Conservation (phyloP, 2,888 invertebrate genomes). For the Scaptomyza tumidula region DNA sequence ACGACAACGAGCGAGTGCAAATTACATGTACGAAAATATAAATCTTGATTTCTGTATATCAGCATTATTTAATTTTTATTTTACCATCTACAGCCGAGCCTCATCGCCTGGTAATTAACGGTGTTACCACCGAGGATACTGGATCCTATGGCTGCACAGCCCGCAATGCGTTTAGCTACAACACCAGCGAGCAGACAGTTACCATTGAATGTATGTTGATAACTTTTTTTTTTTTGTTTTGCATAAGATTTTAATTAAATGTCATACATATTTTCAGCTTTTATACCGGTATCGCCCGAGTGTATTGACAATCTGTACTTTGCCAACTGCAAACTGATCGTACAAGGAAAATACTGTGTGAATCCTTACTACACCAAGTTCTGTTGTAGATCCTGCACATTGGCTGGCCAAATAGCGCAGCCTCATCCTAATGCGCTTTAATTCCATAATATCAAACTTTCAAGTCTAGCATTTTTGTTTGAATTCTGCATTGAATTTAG, state of each 20-base stretch:
- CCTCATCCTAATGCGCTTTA: constrained; percentile 82
- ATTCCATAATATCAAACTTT: constrained; percentile 54
- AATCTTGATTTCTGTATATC: not conserved
- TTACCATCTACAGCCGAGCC: constrained; percentile 85
- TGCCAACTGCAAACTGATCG: constrained; percentile 95
- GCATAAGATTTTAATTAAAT: not conserved
- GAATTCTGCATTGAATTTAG: constrained; percentile 61
- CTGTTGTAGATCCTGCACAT: constrained; percentile 96
- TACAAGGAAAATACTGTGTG: constrained; percentile 92
- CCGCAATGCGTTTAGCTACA: constrained; percentile 89
- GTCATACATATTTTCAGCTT: constrained; percentile 64
- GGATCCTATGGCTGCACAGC: constrained; percentile 94
- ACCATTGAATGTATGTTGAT: constrained; percentile 89
- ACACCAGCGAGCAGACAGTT: constrained; percentile 88
- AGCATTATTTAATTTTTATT: not conserved
- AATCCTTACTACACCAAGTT: constrained; percentile 96
- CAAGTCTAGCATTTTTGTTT: constrained; percentile 55
- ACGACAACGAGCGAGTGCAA: constrained; percentile 86
- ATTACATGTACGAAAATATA: constrained; percentile 87
- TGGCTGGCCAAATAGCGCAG: constrained; percentile 89
- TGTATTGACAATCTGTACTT: constrained; percentile 95
- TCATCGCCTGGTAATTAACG: constrained; percentile 89
- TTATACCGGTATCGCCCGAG: constrained; percentile 89
- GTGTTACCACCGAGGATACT: constrained; percentile 88
- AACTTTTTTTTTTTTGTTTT: not conserved